These are phyloP conservation scores for Rhegmatorhina hoffmannsi DNA, from an alignment of 2,113 vertebrate species.

Conservation along the genomic window DNA sequence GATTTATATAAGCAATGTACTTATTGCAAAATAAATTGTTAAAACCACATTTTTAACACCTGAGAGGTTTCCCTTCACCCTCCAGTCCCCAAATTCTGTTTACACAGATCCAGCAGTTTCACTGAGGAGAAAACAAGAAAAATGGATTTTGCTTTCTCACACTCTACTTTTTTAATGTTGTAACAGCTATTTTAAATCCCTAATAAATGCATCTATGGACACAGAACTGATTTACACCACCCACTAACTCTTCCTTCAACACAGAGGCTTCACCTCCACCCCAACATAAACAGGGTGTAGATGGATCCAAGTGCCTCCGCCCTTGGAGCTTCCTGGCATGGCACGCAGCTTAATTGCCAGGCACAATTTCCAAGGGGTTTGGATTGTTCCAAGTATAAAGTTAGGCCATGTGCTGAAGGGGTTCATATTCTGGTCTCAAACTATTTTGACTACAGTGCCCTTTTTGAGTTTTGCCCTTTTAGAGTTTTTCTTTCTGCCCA, in stretches of 20 bases:
- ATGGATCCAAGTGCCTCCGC: not conserved
- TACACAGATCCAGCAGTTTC: not conserved
- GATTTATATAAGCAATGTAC: not conserved
- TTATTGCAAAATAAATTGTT: not conserved
- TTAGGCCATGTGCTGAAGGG: not conserved
- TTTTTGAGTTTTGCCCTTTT: not conserved
- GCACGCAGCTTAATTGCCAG: not conserved
- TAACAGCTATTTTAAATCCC: not conserved
- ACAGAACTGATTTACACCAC: not conserved
- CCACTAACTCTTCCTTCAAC: not conserved
- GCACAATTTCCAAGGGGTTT: not conserved
- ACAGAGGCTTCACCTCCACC: not conserved
- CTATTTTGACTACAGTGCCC: not conserved
- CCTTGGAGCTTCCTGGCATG: not conserved
- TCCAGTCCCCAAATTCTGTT: not conserved
- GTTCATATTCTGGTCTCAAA: not conserved
- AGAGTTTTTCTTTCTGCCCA: not conserved
- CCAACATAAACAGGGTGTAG: conserved; percentile 33
- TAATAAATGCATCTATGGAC: not conserved
- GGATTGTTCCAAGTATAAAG: not conserved
- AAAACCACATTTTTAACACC: not conserved
- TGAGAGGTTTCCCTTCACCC: not conserved
- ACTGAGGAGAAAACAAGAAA: not conserved
- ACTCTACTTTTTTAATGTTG: not conserved
- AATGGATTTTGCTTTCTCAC: not conserved